Conservation (phyloP, 2,888 invertebrate genomes). For the Candidula unifasciata region DNA sequence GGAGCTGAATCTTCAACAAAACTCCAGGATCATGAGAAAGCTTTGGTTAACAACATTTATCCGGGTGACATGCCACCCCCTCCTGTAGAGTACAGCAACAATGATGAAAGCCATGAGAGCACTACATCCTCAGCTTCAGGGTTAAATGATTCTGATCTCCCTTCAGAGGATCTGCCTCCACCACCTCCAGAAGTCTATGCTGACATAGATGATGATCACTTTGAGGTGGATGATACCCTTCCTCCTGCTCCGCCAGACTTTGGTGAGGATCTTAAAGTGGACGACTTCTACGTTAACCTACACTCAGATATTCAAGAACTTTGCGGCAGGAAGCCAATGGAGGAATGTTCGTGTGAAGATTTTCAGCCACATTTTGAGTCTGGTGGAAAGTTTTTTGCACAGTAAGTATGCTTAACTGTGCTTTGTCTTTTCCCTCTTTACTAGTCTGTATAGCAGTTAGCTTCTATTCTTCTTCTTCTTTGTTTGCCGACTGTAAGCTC, state of each 20-base stretch:
- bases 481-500: too few species aligned
- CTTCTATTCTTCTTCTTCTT: too few species aligned
- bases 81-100: background rate
- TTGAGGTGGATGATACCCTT: constrained; percentile 39
- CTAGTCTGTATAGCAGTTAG: background rate
- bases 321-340: constrained; percentile 54
- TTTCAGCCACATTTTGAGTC: constrained; percentile 44
- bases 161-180: constrained; percentile 28
- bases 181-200: constrained; percentile 35
- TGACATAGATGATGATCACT: constrained; percentile 35
- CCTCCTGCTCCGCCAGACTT: constrained; percentile 51
- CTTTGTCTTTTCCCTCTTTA: background rate
- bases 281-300: constrained; percentile 24
- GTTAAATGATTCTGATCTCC: constrained; percentile 32
- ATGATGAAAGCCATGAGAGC: constrained; percentile 38
- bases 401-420: constrained; percentile 21
- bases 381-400: constrained; percentile 42
- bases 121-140: constrained; percentile 17
- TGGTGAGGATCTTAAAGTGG: constrained; percentile 25
- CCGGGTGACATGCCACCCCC: constrained; percentile 40
- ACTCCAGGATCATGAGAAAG: background rate
- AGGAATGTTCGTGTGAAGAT: constrained; percentile 50
- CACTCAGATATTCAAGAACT: constrained; percentile 41
- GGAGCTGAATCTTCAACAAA: background rate
- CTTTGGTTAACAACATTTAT: background rate